Evolutionary conservation across 2,113 vertebrate genomes (phyloP).

Genomic region (Lonchura striata): DNA sequence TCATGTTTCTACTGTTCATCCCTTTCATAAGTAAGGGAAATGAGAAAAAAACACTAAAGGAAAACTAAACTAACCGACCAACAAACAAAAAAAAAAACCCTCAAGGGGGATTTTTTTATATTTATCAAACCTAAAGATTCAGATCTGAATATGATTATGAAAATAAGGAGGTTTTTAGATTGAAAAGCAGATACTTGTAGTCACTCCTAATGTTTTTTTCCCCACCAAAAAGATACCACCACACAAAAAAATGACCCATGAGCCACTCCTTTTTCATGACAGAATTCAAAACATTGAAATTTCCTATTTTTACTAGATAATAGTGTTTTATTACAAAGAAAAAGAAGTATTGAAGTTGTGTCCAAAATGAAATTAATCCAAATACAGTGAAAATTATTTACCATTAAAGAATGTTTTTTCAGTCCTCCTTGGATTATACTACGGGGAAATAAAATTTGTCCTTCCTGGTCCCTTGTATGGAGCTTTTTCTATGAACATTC

Average conservation of each 20-base stretch:
- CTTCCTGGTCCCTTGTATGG: background rate
- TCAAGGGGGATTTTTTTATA: background rate
- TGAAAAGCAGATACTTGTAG: background rate
- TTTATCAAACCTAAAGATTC: background rate
- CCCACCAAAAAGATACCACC: background rate
- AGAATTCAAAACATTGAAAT: background rate
- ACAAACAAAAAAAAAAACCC: background rate
- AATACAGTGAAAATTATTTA: background rate
- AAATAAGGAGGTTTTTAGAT: background rate
- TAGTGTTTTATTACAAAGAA: background rate
- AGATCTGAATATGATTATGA: background rate
- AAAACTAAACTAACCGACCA: background rate
- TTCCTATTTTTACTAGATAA: background rate
- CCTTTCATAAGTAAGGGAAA: background rate
- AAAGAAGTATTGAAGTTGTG: background rate
- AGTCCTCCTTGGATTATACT: background rate
- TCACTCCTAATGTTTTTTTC: background rate
- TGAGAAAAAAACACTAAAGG: background rate
- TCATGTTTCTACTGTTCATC: background rate
- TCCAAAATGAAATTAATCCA: background rate
- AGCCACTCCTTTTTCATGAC: background rate
- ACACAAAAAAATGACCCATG: background rate
- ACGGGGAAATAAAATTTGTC: background rate
- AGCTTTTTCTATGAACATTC: accelerated
- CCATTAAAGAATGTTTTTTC: background rate